These are phyloP conservation scores for Macropodus opercularis DNA, from an alignment of 2,797 vertebrate species.

Conservation along the genomic window DNA sequence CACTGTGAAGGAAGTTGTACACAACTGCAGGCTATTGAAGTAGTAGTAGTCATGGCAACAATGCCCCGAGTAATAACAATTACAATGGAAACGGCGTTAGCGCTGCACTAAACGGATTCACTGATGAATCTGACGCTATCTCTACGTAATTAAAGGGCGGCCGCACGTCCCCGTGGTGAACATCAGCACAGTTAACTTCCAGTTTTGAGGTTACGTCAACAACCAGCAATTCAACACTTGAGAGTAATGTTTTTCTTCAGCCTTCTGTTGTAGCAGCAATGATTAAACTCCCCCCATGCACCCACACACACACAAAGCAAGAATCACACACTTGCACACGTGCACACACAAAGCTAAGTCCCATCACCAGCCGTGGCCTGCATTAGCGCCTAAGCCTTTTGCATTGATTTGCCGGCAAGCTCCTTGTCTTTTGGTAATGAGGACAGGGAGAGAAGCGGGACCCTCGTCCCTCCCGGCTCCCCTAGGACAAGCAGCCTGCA, in stretches of 20 bases:
- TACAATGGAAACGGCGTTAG: slow-evolving; percentile 47
- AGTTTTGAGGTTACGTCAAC: slow-evolving; percentile 51
- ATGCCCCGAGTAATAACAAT: slow-evolving; percentile 55
- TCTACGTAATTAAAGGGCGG: slow-evolving; percentile 67
- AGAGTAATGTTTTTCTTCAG: slow-evolving; percentile 59
- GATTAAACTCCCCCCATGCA: slow-evolving; percentile 46
- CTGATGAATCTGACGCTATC: slow-evolving; percentile 68
- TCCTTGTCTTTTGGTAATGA: slow-evolving; percentile 83
- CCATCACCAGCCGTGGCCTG: slow-evolving; percentile 68
- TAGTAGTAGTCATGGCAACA: slow-evolving; percentile 69
- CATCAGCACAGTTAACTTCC: slow-evolving; percentile 53
- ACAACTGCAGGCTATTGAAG: slow-evolving; percentile 55
- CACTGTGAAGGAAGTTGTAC: slow-evolving; percentile 54
- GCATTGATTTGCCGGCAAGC: slow-evolving; percentile 80
- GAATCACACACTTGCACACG: slow-evolving; percentile 41
- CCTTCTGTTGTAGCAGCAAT: slow-evolving; percentile 56
- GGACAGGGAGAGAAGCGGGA: slow-evolving; percentile 80
- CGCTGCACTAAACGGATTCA: slow-evolving; percentile 55
- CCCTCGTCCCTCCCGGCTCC: slow-evolving; percentile 72
- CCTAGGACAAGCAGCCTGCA: slow-evolving; percentile 69
- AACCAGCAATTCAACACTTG: slow-evolving; percentile 43
- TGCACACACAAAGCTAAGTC: slow-evolving; percentile 47
- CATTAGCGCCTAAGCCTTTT: slow-evolving; percentile 76
- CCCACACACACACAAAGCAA: slow-evolving; percentile 16
- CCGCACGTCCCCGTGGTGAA: slow-evolving; percentile 65